Percentiles rank a stretch among this genome's conserved stretches.
phyloP scores from a whole-genome alignment of 2,888 invertebrate species.

The Agrypnus murinus region DNA sequence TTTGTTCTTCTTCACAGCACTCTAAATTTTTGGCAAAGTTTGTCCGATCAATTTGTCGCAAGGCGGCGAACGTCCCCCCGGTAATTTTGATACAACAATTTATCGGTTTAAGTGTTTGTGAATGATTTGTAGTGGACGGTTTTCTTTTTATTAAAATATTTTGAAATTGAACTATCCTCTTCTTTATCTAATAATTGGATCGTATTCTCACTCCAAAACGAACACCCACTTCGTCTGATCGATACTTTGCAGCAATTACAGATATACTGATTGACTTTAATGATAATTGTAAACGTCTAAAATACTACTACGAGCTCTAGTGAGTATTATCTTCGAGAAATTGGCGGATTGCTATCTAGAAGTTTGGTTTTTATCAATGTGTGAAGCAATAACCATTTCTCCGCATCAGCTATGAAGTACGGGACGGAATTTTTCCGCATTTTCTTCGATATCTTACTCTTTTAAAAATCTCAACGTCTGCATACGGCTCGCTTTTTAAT shows the following conservation, averaged over 20 bases:
- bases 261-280: constrained; percentile 26
- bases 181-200: constrained; percentile 37
- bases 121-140: constrained; percentile 48
- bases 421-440: constrained; percentile 48
- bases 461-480: constrained; percentile 14
- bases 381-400: constrained; percentile 44
- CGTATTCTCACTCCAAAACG: background rate
- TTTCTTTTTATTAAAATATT: background rate
- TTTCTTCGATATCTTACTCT: constrained; percentile 30
- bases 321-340: constrained; percentile 50
- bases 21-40: constrained; percentile 49
- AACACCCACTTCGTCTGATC: background rate
- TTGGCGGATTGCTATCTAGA: constrained; percentile 46
- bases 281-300: constrained; percentile 42
- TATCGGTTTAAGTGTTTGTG: constrained; percentile 38
- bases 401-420: constrained; percentile 33
- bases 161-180: constrained; percentile 36
- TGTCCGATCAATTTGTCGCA: constrained; percentile 46
- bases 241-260: constrained; percentile 15
- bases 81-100: constrained; percentile 36
- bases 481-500: constrained; percentile 15
- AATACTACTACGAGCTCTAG: constrained; percentile 50
- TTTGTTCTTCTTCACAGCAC: constrained; percentile 41
- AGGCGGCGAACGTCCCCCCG: constrained; percentile 31
- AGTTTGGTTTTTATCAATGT: constrained; percentile 40